A percentile compares a stretch with the other conserved stretches of the same genome.
These are phyloP conservation scores for Drosophila histrio DNA, from an alignment of 2,888 invertebrate species.

Conservation along the genomic window DNA sequence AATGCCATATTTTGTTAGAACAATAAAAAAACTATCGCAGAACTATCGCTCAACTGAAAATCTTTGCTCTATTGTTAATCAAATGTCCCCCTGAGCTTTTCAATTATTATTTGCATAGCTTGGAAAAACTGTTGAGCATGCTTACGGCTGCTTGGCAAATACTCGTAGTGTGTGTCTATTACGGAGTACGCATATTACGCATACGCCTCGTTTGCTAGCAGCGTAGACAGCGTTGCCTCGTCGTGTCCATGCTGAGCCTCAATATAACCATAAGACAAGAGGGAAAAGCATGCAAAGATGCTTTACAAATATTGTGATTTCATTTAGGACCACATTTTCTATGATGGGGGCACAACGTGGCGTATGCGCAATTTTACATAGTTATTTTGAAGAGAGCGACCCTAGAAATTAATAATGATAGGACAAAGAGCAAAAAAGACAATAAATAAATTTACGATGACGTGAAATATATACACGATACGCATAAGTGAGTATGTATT, in stretches of 20 bases:
- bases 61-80: not conserved
- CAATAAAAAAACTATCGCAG: not conserved
- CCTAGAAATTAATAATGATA: conserved; percentile 12
- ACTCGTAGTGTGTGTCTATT: conserved; percentile 10
- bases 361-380: conserved; percentile 27
- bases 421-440: not conserved
- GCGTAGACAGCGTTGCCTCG: conserved; percentile 14
- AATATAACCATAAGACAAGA: not conserved
- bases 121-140: conserved; percentile 20
- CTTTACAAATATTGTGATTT: conserved; percentile 63
- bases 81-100: conserved; percentile 5
- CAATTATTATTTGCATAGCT: conserved; percentile 22
- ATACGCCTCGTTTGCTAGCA: conserved; percentile 29
- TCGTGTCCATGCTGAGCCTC: conserved; percentile 12
- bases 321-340: conserved; percentile 39
- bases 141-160: conserved; percentile 15
- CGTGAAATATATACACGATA: not conserved
- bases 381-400: conserved; percentile 1
- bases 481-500: not conserved
- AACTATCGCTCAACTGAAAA: not conserved
- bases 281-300: conserved; percentile 27
- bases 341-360: conserved; percentile 10
- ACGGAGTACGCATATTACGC: conserved; percentile 20
- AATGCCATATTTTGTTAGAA: not conserved
- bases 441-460: not conserved